Conservation (phyloP, 2,113 vertebrate genomes). For the Microcebus lehilahytsara region DNA sequence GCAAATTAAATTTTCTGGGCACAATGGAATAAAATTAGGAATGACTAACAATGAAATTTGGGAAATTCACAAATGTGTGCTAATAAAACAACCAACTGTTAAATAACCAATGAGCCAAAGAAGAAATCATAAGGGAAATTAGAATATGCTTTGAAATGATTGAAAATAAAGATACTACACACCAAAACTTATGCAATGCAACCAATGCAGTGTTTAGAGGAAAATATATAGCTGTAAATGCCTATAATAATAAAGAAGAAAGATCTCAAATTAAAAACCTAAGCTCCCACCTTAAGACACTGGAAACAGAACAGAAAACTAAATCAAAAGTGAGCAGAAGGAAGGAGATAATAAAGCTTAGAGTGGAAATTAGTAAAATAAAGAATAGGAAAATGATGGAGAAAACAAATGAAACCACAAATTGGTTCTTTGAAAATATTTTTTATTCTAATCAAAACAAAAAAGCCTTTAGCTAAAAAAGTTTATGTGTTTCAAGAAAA, state of each 20-base stretch:
- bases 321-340: neutral
- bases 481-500: neutral
- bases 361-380: neutral
- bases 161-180: too few species aligned
- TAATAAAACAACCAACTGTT: neutral
- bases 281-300: neutral
- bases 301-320: neutral
- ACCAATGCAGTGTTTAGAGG: too few species aligned
- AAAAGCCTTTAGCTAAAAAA: neutral
- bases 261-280: neutral
- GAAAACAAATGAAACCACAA: neutral
- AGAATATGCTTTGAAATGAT: too few species aligned
- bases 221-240: too few species aligned
- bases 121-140: too few species aligned
- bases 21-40: neutral
- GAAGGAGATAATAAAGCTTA: neutral
- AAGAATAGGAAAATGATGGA: neutral
- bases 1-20: neutral
- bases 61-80: neutral
- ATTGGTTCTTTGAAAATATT: neutral
- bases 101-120: neutral
- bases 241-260: neutral
- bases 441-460: neutral
- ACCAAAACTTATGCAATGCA: too few species aligned
- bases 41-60: neutral